A percentile compares a stretch with the other conserved stretches of the same genome.
Evolutionary conservation across 2,888 invertebrate genomes (phyloP).

Genomic region (Cheilosia soror): DNA sequence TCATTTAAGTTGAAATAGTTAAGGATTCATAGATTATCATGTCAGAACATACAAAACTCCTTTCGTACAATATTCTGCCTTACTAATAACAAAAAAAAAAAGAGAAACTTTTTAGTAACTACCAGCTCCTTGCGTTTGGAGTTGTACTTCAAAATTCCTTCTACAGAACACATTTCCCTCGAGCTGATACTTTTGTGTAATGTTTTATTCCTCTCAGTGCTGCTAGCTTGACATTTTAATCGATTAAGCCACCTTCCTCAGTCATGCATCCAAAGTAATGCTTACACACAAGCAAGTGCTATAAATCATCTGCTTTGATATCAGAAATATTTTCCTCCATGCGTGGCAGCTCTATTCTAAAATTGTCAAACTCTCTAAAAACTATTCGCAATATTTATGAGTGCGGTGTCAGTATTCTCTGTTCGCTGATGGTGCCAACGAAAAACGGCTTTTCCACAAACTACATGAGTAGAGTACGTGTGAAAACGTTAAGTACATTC

Average conservation of each 20-base stretch:
- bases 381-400: conserved; percentile 59
- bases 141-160: no score
- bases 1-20: no score
- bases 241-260: background rate
- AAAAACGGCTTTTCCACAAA: conserved; percentile 52
- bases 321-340: conserved; percentile 35
- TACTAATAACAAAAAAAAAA: no score
- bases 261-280: conserved; percentile 24
- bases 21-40: no score
- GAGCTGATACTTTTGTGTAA: no score
- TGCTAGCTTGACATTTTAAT: background rate
- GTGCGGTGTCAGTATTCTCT: conserved; percentile 49
- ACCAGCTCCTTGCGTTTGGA: no score
- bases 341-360: conserved; percentile 43
- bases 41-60: no score
- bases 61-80: no score
- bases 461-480: conserved; percentile 38
- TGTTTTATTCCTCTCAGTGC: no score
- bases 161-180: no score
- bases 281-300: conserved; percentile 29
- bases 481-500: conserved; percentile 20
- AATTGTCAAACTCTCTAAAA: conserved; percentile 58
- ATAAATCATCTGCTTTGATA: conserved; percentile 52
- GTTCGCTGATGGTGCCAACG: conserved; percentile 39
- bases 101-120: no score